These are phyloP conservation scores for Peromyscus nudipes DNA, from an alignment of 2,797 vertebrate species.

Conservation along the genomic window DNA sequence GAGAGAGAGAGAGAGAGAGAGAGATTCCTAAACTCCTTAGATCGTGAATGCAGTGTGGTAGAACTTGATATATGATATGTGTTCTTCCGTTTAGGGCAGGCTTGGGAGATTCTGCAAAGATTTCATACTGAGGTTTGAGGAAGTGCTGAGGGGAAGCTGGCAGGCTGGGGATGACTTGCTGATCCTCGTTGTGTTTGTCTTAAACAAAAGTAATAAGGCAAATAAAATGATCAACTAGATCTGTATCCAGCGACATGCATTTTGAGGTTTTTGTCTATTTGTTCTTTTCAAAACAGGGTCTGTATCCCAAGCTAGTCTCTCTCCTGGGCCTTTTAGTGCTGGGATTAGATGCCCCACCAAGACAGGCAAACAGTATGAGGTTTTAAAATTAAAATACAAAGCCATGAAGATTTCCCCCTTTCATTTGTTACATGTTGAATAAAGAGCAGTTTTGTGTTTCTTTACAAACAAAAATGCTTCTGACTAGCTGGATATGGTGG, in stretches of 20 bases:
- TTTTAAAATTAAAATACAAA: conserved; percentile 7
- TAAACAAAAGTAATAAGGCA: neutral
- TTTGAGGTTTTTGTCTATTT: neutral
- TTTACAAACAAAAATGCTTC: neutral
- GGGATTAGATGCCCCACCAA: neutral
- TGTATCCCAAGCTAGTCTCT: neutral
- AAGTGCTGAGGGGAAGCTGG: neutral
- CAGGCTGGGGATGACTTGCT: too few species aligned
- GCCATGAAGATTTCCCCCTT: neutral
- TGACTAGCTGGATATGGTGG: neutral
- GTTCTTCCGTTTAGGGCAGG: neutral
- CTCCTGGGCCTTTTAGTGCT: neutral
- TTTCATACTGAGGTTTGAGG: neutral
- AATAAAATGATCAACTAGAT: neutral
- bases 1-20: too few species aligned
- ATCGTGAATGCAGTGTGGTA: neutral
- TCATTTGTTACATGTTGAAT: conserved; percentile 9
- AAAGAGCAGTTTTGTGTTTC: neutral
- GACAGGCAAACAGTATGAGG: neutral
- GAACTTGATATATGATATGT: neutral
- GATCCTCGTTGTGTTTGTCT: neutral
- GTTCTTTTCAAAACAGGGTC: neutral
- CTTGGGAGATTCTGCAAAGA: neutral
- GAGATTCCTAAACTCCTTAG: neutral
- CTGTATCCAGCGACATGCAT: neutral